Evolutionary conservation across 2,797 vertebrate genomes (phyloP), one percentile per base, ranked within the genome.

Genomic region (Tiaroga cobitis): DNA sequence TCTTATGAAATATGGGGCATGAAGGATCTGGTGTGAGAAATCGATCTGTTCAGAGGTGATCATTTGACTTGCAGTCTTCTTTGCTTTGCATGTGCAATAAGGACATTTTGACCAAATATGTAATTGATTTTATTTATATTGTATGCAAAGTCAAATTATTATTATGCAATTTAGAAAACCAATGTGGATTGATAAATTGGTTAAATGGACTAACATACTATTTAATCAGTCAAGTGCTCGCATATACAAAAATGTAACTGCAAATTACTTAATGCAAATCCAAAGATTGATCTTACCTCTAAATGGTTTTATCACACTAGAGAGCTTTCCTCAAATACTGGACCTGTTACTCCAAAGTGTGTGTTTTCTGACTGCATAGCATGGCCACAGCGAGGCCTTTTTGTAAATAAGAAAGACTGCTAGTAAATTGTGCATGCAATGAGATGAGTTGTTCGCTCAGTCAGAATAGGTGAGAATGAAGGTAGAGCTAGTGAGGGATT

Each of bases 81-180:
- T 70, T 76, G 70, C 51, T 75, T 37, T 85, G 51, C 41, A 43
- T 84, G 82, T 84, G 69, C 82, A 67, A 70, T 69, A 74, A 24
- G 32, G 49, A 80, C 7, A n/a, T 82, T 56, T 78, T 5, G 24
- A 70, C 61, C 61, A 32, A 68, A 69, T 56, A 19, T 24, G 13
- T 29, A 16, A 26, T 37, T 8, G 39, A 32, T 43, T 78, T 46
- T 10, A 76, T 77, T 69, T 84, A 43, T 43, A 46, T 78, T 43
- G 49, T 70, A 54, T 46, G 9, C 37, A 70, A 10, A 41, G 13
- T 76, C 5, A 67, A 76, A 63, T 3, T 0, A 24, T 67, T 41
- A 26, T 19, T 24, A n/a, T 46, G 54, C 54, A 21, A 70, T 54
- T 8, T 26, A 67, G 75, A 37, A 19, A 24, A 21, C 21, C 11